These are phyloP conservation scores for Phaonia tiefii DNA, from an alignment of 2,888 invertebrate species.

Conservation along the genomic window DNA sequence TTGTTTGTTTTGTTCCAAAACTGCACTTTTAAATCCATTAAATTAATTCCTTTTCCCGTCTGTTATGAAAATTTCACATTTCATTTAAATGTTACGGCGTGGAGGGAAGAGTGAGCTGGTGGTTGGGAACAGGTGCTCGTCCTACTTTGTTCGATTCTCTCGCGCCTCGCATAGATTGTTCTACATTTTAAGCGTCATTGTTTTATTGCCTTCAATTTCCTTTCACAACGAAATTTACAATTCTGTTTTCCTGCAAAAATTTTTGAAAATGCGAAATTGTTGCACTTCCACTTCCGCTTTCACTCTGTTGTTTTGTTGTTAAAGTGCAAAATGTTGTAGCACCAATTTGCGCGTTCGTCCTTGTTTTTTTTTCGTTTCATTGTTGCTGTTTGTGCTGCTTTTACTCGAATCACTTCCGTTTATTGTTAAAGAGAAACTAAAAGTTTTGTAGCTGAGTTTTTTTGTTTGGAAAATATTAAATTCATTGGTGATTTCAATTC, in stretches of 20 bases:
- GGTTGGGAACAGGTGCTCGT: conserved; percentile 9
- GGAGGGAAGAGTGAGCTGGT: neutral
- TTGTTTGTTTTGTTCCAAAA: conserved; percentile 44
- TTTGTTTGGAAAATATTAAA: too few relatives aligned
- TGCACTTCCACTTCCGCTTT: conserved; percentile 32
- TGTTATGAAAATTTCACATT: conserved; percentile 56
- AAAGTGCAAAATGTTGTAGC: conserved; percentile 26
- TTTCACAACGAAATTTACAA: conserved; percentile 46
- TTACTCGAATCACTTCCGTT: conserved; percentile 40
- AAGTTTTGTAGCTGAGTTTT: conserved; percentile 5
- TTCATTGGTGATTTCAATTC: too few relatives aligned
- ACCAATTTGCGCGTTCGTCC: neutral
- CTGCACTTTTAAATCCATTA: conserved; percentile 60
- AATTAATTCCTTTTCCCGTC: conserved; percentile 61
- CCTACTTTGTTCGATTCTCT: neutral
- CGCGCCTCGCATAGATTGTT: conserved; percentile 21
- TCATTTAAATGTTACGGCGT: neutral
- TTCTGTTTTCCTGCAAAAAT: conserved; percentile 48
- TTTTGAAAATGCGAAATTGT: conserved; percentile 44
- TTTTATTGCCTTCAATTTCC: conserved; percentile 64
- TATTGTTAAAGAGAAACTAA: conserved; percentile 34
- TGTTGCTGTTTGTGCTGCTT: neutral
- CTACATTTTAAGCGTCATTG: conserved; percentile 45
- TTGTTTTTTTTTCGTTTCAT: too few relatives aligned
- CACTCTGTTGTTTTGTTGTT: conserved; percentile 3